Conservation (phyloP, 2,888 invertebrate species). For the Neelides folsomi region DNA sequence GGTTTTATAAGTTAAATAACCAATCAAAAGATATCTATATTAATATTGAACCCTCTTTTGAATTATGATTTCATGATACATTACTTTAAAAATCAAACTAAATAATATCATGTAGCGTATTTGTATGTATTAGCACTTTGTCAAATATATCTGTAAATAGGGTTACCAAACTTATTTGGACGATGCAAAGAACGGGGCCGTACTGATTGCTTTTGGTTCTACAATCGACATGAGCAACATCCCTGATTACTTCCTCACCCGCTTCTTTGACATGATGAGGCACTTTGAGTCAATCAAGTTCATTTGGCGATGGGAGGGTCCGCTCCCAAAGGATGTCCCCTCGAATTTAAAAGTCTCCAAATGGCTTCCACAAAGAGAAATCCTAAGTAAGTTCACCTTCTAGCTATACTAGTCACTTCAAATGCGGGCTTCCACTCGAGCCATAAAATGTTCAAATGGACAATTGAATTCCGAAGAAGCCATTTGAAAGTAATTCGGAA, state of each 20-base stretch:
- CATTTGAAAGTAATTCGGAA: background rate
- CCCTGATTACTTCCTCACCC: conserved; percentile 16
- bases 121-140: too few species aligned
- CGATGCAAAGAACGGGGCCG: conserved; percentile 21
- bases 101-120: too few species aligned
- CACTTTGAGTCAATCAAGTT: conserved; percentile 23
- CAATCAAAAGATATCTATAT: too few species aligned
- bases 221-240: conserved; percentile 23
- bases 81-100: too few species aligned
- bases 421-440: background rate
- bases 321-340: conserved; percentile 17
- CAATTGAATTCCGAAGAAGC: background rate
- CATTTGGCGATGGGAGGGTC: conserved; percentile 28
- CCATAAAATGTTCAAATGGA: too few species aligned
- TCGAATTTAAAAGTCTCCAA: conserved; percentile 23
- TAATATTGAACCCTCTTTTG: too few species aligned
- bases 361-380: conserved; percentile 32
- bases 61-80: too few species aligned
- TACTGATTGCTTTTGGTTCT: conserved; percentile 30
- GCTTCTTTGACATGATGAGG: conserved; percentile 26
- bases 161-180: conserved; percentile 23
- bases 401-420: background rate
- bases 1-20: too few species aligned
- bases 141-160: too few species aligned
- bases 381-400: conserved; percentile 16